Conservation (phyloP, 2,113 vertebrate species). For the Tragelaphus imberbis region DNA sequence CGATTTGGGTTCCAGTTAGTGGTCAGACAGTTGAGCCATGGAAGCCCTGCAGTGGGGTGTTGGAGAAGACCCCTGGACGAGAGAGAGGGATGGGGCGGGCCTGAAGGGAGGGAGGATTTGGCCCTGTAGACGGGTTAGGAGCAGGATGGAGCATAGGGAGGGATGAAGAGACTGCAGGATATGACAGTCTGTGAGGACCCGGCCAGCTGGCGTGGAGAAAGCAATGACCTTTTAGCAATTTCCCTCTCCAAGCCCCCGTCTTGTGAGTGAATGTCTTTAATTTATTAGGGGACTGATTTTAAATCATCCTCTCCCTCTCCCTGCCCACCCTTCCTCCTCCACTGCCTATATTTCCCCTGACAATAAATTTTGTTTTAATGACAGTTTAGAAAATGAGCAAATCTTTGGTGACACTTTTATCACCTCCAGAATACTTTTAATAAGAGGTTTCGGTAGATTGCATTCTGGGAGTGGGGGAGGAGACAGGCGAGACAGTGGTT, state of each 20-base stretch:
- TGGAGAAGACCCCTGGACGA: not conserved
- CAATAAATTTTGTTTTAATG: slow-evolving; percentile 71
- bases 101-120: not conserved
- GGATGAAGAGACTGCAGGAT: not conserved
- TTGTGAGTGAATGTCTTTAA: slow-evolving; percentile 50
- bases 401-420: slow-evolving; percentile 73
- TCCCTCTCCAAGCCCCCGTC: slow-evolving; percentile 53
- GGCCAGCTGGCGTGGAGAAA: not conserved
- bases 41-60: not conserved
- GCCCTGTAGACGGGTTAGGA: not conserved
- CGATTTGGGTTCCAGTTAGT: not conserved
- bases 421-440: slow-evolving; percentile 49
- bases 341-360: slow-evolving; percentile 42
- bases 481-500: not conserved
- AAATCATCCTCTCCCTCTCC: slow-evolving; percentile 44
- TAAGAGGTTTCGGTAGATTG: slow-evolving; percentile 45
- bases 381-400: slow-evolving; percentile 72
- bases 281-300: slow-evolving; percentile 70
- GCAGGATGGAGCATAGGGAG: accelerated
- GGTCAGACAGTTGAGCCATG: accelerated
- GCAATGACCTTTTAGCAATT: slow-evolving; percentile 18
- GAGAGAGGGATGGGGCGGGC: accelerated
- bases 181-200: not conserved
- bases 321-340: slow-evolving; percentile 24
- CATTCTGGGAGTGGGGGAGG: not conserved